Evolutionary conservation across 2,113 vertebrate genomes (phyloP).

Genomic region (Cisticola juncidis): DNA sequence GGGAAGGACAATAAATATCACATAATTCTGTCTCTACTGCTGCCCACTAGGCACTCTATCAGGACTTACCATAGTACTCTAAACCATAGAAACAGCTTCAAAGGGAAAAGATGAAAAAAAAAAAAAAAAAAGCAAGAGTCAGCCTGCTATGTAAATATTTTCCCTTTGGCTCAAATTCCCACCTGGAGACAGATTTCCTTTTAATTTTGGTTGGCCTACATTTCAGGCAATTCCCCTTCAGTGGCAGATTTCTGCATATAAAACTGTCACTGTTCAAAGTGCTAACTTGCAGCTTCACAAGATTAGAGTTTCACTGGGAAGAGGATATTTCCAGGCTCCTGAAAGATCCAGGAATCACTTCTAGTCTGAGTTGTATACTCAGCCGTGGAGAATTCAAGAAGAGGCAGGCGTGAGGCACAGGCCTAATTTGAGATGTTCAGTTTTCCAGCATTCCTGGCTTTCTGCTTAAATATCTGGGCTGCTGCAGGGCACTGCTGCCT

Average conservation of each 20-base stretch:
- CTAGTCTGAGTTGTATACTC: neutral
- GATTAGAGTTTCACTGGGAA: neutral
- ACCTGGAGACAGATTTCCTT: neutral
- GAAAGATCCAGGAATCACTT: neutral
- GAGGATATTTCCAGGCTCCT: neutral
- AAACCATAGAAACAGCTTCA: neutral
- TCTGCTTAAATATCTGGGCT: neutral
- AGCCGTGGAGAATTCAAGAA: neutral
- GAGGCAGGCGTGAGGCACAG: neutral
- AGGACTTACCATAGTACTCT: neutral
- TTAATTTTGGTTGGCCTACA: neutral
- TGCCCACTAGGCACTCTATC: neutral
- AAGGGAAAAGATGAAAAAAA: neutral
- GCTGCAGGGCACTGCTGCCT: neutral
- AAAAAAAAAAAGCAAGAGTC: neutral
- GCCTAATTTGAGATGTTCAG: neutral
- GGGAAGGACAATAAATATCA: neutral
- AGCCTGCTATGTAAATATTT: constrained; percentile 2
- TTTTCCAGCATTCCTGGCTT: neutral
- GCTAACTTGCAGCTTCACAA: neutral
- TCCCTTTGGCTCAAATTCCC: neutral
- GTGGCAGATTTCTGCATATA: neutral
- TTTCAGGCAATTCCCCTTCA: neutral
- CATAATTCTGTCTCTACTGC: neutral
- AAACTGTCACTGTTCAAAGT: neutral